Percentiles rank a stretch among this genome's conserved stretches.
These are phyloP conservation scores for Phanerotoma sp. DNA, from an alignment of 2,888 invertebrate genomes.

Conservation along the genomic window DNA sequence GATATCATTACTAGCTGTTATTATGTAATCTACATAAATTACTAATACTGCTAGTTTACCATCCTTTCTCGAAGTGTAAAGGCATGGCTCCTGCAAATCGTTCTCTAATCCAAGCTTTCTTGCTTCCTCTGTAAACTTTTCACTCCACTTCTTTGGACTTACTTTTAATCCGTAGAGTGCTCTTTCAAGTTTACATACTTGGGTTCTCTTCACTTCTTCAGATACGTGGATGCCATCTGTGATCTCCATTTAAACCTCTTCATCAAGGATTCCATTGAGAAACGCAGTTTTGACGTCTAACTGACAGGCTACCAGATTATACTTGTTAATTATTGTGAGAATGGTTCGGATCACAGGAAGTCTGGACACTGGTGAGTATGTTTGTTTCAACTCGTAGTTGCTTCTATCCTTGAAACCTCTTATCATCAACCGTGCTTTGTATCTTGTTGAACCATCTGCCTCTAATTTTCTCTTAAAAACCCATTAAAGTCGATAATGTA, in stretches of 20 bases:
- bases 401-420: slow-evolving; percentile 28
- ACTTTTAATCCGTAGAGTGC: not conserved
- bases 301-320: slow-evolving; percentile 14
- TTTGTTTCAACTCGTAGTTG: slow-evolving; percentile 25
- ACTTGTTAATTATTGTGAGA: slow-evolving; percentile 23
- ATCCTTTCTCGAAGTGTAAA: not conserved
- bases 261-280: slow-evolving; percentile 18
- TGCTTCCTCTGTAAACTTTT: not conserved
- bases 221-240: slow-evolving; percentile 27
- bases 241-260: slow-evolving; percentile 21
- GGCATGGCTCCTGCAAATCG: not conserved
- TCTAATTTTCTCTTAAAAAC: slow-evolving; percentile 27
- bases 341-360: slow-evolving; percentile 22
- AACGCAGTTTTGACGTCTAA: slow-evolving; percentile 27
- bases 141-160: not conserved
- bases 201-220: not conserved
- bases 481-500: slow-evolving; percentile 30
- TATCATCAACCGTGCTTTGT: slow-evolving; percentile 24
- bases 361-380: slow-evolving; percentile 30
- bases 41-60: not conserved
- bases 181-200: not conserved
- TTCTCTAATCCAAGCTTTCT: no score
- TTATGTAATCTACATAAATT: not conserved
- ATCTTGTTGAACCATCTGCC: not conserved
- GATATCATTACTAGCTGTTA: not conserved